Evolutionary conservation across 1,140 invertebrate species (phyloP), one percentile per base, ranked within the genome.

Genomic region (Caerostris darwini): DNA sequence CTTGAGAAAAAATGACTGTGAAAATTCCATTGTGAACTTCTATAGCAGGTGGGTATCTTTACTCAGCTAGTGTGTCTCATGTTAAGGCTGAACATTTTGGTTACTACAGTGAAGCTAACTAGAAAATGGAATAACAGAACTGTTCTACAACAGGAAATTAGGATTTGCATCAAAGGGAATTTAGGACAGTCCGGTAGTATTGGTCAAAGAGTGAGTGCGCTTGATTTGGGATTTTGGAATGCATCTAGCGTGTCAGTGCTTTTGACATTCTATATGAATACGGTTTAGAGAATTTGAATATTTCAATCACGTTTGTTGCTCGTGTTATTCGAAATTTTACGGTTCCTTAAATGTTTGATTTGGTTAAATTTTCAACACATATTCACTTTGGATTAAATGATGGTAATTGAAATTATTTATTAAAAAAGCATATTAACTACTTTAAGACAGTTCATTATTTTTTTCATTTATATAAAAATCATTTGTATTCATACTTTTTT

Each of bases 131-230:
- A 89, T 89, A 89, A 64, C 87, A 64, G 87, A 89, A 89, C 17
- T 34, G 10, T 34, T n/a, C 61, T 89, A 89, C 87, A 89, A 89
- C 54, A 69, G 87, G 87, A 89, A 89, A 89, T 89, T 89, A 89
- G 87, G 87, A 89, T 89, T 89, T 89, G 87, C 87, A 89, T 89
- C 87, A 89, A 89, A 89, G 87, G 64, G 87, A 69, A 89, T 69
- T 69, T 89, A 69, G 58, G 58, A 50, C 58, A 59, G 82, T 56
- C 53, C 85, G 54, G 57, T 61, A 87, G 58, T 87, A 83, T 83
- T 83, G 81, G 81, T 83, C 81, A 83, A 83, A 19, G 85, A 19
- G 56, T 10, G 85, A 64, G 87, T 69, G 87, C 64, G 87, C 61
- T 89, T 89, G 87, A 89, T 89, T 89, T 89, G 53, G 69, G 87